A percentile compares a stretch with the other conserved stretches of the same genome.
These are phyloP conservation scores for Chelmon rostratus DNA, from an alignment of 2,797 vertebrate genomes.

Conservation along the genomic window DNA sequence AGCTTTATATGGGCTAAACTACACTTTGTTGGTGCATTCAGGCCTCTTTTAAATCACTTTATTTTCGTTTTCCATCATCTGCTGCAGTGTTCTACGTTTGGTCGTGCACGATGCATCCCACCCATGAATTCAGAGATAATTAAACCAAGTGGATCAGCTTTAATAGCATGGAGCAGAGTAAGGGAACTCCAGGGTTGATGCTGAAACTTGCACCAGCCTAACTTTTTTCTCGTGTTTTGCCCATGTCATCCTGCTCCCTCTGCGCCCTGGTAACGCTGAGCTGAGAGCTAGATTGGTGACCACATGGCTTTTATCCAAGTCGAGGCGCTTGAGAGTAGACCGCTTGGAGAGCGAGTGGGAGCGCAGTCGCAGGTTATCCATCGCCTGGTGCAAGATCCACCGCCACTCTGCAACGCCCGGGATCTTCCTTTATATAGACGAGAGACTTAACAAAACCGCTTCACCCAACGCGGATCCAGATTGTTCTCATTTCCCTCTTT, in stretches of 20 bases:
- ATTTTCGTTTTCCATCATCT: neutral
- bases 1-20: neutral
- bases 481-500: slow-evolving; percentile 58
- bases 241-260: slow-evolving; percentile 43
- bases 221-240: slow-evolving; percentile 25
- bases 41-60: neutral
- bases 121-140: neutral
- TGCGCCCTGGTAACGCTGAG: slow-evolving; percentile 61
- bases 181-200: neutral
- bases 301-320: slow-evolving; percentile 84
- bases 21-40: neutral
- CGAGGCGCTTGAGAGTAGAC: slow-evolving; percentile 68
- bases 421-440: slow-evolving; percentile 77
- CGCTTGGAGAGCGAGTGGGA: slow-evolving; percentile 71
- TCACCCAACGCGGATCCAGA: slow-evolving; percentile 70
- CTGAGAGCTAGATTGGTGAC: slow-evolving; percentile 67
- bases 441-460: slow-evolving; percentile 63
- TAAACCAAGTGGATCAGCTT: neutral
- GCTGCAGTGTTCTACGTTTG: neutral
- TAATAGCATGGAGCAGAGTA: neutral
- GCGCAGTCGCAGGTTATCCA: slow-evolving; percentile 86
- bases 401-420: slow-evolving; percentile 73
- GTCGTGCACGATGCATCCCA: neutral
- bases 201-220: slow-evolving; percentile 9
- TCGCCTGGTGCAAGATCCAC: slow-evolving; percentile 78